Evolutionary conservation across 2,797 vertebrate genomes (phyloP).

Genomic region (Pseudochromis fuscus): DNA sequence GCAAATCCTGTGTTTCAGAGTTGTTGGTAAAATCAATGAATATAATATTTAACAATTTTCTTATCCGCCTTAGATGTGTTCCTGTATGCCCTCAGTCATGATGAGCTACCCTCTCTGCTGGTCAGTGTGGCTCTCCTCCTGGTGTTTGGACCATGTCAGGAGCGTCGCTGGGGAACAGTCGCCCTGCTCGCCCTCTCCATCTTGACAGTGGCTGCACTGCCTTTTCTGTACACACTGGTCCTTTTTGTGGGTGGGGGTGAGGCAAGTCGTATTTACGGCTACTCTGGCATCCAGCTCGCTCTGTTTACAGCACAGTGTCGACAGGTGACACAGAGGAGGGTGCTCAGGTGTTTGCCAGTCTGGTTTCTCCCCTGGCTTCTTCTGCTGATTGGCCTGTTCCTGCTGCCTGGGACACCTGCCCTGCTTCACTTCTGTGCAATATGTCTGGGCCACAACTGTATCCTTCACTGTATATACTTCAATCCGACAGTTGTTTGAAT

Average conservation of each 20-base stretch:
- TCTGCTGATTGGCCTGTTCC: constrained; percentile 79
- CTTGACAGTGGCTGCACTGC: constrained; percentile 79
- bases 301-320: constrained; percentile 87
- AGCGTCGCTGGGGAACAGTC: constrained; percentile 87
- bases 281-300: constrained; percentile 86
- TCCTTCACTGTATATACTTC: constrained; percentile 84
- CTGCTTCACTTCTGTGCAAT: constrained; percentile 90
- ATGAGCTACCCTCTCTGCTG: constrained; percentile 84
- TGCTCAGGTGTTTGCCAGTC: constrained; percentile 76
- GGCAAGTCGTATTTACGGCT: constrained; percentile 85
- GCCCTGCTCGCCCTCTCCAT: constrained; percentile 84
- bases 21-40: background rate
- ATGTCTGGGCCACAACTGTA: constrained; percentile 90
- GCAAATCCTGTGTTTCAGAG: background rate
- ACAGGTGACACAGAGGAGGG: constrained; percentile 71
- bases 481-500: background rate
- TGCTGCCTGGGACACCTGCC: constrained; percentile 85
- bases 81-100: constrained; percentile 87
- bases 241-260: constrained; percentile 79
- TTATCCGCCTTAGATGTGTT: constrained; percentile 80
- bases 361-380: constrained; percentile 86
- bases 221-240: constrained; percentile 86
- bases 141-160: constrained; percentile 84
- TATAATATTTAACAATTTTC: background rate
- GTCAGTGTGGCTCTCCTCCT: constrained; percentile 84